phyloP scores from a whole-genome alignment of 64 coral and sea anemone genomes.

The Pocillopora damicornis region DNA sequence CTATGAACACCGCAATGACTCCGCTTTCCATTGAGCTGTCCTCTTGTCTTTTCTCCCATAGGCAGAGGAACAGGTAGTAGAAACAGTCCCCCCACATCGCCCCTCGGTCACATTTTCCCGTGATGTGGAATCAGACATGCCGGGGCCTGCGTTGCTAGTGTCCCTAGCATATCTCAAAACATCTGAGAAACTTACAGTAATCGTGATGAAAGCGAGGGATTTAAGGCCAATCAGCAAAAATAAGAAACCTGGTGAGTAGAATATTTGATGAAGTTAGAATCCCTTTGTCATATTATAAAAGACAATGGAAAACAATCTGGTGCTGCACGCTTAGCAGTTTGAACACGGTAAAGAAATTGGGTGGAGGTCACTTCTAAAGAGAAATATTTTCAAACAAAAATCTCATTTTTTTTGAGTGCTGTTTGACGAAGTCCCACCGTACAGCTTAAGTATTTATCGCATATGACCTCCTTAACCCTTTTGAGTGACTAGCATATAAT shows the following conservation, averaged over 20 bases:
- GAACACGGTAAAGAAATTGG: too few species aligned
- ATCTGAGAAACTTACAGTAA: constrained; percentile 85
- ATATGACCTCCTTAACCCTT: too few species aligned
- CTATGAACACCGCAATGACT: neutral
- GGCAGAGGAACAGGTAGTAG: constrained; percentile 19
- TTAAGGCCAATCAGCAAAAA: constrained; percentile 63
- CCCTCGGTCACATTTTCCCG: constrained; percentile 52
- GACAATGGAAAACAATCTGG: too few species aligned
- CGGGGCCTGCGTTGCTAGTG: constrained; percentile 63
- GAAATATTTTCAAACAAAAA: too few species aligned
- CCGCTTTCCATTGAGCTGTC: neutral
- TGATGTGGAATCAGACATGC: constrained; percentile 48
- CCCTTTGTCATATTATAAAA: neutral
- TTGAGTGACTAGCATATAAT: too few species aligned
- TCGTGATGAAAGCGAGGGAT: constrained; percentile 83
- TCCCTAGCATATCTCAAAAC: constrained; percentile 82
- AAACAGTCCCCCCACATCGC: constrained; percentile 12
- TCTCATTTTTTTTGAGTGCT: too few species aligned
- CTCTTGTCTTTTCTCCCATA: neutral
- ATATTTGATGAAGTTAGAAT: neutral
- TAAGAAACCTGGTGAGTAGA: constrained; percentile 61
- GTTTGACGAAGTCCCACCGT: too few species aligned
- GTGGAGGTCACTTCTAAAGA: too few species aligned
- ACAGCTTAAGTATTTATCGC: too few species aligned
- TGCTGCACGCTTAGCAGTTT: too few species aligned